These are phyloP conservation scores for Monoplex corrugatus DNA, from an alignment of 2,888 invertebrate species.

Conservation along the genomic window DNA sequence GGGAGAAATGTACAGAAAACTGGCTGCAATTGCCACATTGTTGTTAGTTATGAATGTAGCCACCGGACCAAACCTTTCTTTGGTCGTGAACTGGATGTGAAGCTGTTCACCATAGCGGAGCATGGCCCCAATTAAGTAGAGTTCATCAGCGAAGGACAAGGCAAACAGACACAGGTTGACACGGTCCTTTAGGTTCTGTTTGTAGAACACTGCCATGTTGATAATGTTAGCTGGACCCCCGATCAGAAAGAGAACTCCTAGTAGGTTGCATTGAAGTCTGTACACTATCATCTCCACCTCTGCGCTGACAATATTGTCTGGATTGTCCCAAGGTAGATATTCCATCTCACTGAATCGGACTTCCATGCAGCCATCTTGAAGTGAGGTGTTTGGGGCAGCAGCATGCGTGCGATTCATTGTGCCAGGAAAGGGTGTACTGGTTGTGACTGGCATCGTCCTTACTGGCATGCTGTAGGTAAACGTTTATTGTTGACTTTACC, in stretches of 20 bases:
- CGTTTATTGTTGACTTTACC: too few relatives aligned
- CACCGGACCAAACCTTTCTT: not conserved
- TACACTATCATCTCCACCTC: not conserved
- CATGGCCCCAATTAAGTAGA: not conserved
- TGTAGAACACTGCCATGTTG: slow-evolving; percentile 28
- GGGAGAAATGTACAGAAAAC: not conserved
- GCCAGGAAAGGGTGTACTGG: too few relatives aligned
- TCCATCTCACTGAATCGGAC: slow-evolving; percentile 6
- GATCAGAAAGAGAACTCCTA: not conserved
- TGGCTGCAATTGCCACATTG: not conserved
- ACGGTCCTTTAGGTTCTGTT: not conserved
- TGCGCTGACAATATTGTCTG: slow-evolving; percentile 11
- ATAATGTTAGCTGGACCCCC: slow-evolving; percentile 29
- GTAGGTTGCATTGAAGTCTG: not conserved
- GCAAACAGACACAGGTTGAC: slow-evolving; percentile 37
- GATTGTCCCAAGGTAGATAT: slow-evolving; percentile 16
- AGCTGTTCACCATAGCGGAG: not conserved
- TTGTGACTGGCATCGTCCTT: too few relatives aligned
- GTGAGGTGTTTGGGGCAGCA: too few relatives aligned
- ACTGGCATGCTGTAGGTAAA: too few relatives aligned
- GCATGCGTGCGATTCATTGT: too few relatives aligned
- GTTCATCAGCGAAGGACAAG: not conserved
- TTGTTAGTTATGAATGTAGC: not conserved
- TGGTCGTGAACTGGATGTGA: slow-evolving; percentile 1
- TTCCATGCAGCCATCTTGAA: not conserved